A percentile compares a stretch with the other conserved stretches of the same genome.
Evolutionary conservation across 2,888 invertebrate genomes (phyloP).

Genomic region (Agriotes lineatus): DNA sequence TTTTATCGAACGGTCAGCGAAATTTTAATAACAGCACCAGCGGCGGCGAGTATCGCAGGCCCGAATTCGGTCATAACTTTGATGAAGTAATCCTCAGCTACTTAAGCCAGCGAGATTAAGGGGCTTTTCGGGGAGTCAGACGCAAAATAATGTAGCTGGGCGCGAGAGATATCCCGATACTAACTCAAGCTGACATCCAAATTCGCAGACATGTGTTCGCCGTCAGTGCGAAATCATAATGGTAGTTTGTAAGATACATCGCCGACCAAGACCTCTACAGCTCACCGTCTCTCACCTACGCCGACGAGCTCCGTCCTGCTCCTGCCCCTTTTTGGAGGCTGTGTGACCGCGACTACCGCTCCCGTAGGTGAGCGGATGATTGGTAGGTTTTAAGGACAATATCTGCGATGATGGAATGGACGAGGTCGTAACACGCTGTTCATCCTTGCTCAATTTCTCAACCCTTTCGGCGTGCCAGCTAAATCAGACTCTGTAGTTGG

Average conservation of each 20-base stretch:
- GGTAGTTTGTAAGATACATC: slow-evolving; percentile 60
- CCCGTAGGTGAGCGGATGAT: slow-evolving; percentile 38
- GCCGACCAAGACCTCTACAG: slow-evolving; percentile 50
- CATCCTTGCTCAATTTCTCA: slow-evolving; percentile 43
- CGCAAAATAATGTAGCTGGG: slow-evolving; percentile 63
- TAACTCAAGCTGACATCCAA: slow-evolving; percentile 66
- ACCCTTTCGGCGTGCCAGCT: slow-evolving; percentile 36
- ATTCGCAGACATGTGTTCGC: slow-evolving; percentile 66
- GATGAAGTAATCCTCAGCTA: slow-evolving; percentile 65
- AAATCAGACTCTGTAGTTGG: slow-evolving; percentile 37
- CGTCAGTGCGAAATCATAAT: slow-evolving; percentile 61
- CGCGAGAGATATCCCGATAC: slow-evolving; percentile 65
- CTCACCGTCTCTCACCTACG: slow-evolving; percentile 27
- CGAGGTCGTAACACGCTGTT: slow-evolving; percentile 46
- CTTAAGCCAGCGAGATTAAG: slow-evolving; percentile 66
- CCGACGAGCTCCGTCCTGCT: slow-evolving; percentile 27
- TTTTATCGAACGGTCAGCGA: slow-evolving; percentile 10
- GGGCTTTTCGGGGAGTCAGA: slow-evolving; percentile 63
- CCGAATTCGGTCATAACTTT: slow-evolving; percentile 63
- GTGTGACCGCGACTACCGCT: slow-evolving; percentile 27
- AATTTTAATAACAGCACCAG: slow-evolving; percentile 19
- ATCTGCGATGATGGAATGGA: slow-evolving; percentile 46
- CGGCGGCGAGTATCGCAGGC: slow-evolving; percentile 31
- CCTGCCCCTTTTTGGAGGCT: slow-evolving; percentile 1
- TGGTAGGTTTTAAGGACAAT: slow-evolving; percentile 41